phyloP scores from a whole-genome alignment of 2,888 invertebrate genomes.

The Melipona bicolor region DNA sequence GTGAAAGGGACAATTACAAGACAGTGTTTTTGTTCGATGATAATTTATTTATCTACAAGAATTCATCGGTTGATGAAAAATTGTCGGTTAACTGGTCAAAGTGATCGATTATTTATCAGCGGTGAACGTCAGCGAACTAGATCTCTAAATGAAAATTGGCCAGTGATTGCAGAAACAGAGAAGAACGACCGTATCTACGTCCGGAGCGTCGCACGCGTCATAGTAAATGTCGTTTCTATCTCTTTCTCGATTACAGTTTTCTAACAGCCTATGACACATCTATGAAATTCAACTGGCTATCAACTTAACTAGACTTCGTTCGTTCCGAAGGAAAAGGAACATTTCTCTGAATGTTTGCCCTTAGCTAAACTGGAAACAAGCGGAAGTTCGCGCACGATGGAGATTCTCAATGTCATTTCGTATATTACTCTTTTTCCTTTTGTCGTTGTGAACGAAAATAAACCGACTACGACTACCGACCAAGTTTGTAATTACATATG shows the following conservation, averaged over 20 bases:
- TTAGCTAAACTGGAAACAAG: neutral
- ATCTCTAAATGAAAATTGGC: constrained; percentile 46
- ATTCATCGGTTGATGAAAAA: constrained; percentile 45
- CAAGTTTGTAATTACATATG: constrained; percentile 76
- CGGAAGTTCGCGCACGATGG: neutral
- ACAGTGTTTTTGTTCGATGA: constrained; percentile 55
- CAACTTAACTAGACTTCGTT: constrained; percentile 31
- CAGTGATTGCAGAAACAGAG: neutral
- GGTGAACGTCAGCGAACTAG: constrained; percentile 54
- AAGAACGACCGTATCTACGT: neutral
- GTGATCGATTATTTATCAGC: constrained; percentile 56
- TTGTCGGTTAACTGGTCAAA: constrained; percentile 51
- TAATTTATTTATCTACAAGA: constrained; percentile 78
- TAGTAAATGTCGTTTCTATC: constrained; percentile 21
- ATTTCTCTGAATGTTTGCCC: too few relatives aligned
- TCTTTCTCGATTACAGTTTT: constrained; percentile 21
- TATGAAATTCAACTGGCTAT: constrained; percentile 52
- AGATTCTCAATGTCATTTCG: neutral
- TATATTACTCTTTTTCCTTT: neutral
- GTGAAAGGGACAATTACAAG: constrained; percentile 19
- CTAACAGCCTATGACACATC: constrained; percentile 58
- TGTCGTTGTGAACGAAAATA: neutral
- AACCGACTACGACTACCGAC: constrained; percentile 52
- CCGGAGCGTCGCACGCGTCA: constrained; percentile 25
- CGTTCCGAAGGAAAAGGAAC: neutral